These are phyloP conservation scores for Chiroxiphia lanceolata DNA, from an alignment of 2,797 vertebrate genomes.

Conservation along the genomic window DNA sequence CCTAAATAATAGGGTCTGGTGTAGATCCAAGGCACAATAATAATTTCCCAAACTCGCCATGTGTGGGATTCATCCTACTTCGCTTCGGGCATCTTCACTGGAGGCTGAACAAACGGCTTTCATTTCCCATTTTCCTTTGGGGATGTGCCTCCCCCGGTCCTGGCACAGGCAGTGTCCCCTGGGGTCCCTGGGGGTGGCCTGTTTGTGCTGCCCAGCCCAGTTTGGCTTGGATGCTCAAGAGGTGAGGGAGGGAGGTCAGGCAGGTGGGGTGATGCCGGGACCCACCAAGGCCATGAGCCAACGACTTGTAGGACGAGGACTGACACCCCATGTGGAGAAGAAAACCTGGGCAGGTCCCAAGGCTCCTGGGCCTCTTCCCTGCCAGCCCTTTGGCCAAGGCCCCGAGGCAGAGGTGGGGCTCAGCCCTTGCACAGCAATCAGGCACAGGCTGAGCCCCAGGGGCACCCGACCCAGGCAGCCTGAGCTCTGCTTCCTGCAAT, in stretches of 20 bases:
- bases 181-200: not conserved
- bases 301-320: not conserved
- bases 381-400: not conserved
- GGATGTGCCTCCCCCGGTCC: not conserved
- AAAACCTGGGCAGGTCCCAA: not conserved
- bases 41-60: not conserved
- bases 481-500: not conserved
- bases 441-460: not conserved
- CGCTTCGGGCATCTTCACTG: not conserved
- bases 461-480: not conserved
- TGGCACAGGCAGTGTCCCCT: not conserved
- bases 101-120: not conserved
- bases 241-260: not conserved
- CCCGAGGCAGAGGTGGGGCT: not conserved
- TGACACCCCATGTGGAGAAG: not conserved
- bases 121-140: not conserved
- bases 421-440: not conserved
- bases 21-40: not conserved
- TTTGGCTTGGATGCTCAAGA: not conserved
- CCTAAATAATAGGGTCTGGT: not conserved
- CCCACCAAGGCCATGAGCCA: not conserved
- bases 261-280: not conserved
- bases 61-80: not conserved
- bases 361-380: not conserved
- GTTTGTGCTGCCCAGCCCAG: not conserved